Percentiles rank a stretch among this genome's conserved stretches.
Evolutionary conservation across 2,888 invertebrate species (phyloP).

Genomic region (Drosophila birchii): DNA sequence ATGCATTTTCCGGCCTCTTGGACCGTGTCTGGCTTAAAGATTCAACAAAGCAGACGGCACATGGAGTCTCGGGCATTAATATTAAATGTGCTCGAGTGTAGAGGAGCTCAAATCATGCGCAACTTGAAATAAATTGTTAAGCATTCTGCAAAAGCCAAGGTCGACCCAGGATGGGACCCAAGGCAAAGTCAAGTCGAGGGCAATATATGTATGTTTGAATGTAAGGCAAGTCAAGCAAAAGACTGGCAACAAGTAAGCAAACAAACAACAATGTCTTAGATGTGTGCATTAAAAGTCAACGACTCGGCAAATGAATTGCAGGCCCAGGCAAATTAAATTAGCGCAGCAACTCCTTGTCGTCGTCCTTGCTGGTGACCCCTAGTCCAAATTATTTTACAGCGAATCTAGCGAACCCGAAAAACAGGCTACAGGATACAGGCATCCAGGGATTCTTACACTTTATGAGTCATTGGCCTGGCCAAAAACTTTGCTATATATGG

Average conservation of each 20-base stretch:
- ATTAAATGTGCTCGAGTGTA: slow-evolving; percentile 31
- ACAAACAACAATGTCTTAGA: slow-evolving; percentile 60
- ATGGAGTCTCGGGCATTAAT: slow-evolving; percentile 23
- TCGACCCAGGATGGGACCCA: slow-evolving; percentile 26
- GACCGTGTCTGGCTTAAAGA: slow-evolving; percentile 7
- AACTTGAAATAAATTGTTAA: slow-evolving; percentile 50
- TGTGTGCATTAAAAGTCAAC: slow-evolving; percentile 79
- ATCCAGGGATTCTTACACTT: slow-evolving; percentile 19
- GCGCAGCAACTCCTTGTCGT: slow-evolving; percentile 49
- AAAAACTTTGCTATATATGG: slow-evolving; percentile 7
- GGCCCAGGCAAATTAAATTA: slow-evolving; percentile 75
- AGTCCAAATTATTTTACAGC: slow-evolving; percentile 31
- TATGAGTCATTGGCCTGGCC: slow-evolving; percentile 27
- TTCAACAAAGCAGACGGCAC: slow-evolving; percentile 7
- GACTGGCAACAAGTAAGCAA: slow-evolving; percentile 71
- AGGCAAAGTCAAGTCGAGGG: slow-evolving; percentile 22
- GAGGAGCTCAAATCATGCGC: slow-evolving; percentile 45
- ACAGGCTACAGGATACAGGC: not conserved
- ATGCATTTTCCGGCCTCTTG: slow-evolving; percentile 11
- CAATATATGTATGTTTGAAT: slow-evolving; percentile 11
- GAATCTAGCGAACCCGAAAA: slow-evolving; percentile 12
- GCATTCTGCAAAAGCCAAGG: slow-evolving; percentile 37
- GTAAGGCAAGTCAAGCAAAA: slow-evolving; percentile 62
- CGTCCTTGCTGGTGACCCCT: slow-evolving; percentile 40
- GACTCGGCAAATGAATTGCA: slow-evolving; percentile 77